Conservation (phyloP, 1,140 invertebrate species). For the Penaeus vannamei region DNA sequence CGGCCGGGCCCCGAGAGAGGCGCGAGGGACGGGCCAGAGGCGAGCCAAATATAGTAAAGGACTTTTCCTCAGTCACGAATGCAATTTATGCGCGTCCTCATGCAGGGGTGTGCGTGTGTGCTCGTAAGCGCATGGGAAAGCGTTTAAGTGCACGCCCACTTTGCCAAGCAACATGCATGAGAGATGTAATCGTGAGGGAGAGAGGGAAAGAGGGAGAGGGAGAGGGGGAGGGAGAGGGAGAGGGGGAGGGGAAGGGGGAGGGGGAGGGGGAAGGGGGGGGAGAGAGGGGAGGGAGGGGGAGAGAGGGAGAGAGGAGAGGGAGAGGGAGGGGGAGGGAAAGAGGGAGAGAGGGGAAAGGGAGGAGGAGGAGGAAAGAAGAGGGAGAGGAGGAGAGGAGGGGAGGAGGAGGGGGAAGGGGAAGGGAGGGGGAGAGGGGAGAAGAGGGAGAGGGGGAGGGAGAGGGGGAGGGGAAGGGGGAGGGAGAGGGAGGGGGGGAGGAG, state of each 20-base stretch:
- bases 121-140: no score
- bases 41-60: no score
- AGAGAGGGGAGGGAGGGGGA: not conserved
- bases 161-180: no score
- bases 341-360: not conserved
- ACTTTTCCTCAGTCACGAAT: no score
- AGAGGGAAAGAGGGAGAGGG: not conserved
- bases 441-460: not conserved
- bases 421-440: not conserved
- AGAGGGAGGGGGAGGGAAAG: not conserved
- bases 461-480: not conserved
- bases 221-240: not conserved
- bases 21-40: no score
- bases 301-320: not conserved
- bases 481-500: not conserved
- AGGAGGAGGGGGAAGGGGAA: not conserved
- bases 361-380: no score
- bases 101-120: no score
- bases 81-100: no score
- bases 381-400: no score
- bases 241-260: not conserved
- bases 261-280: no score
- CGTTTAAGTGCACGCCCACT: no score
- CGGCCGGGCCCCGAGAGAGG: no score
- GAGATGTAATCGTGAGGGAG: not conserved